A percentile compares a stretch with the other conserved stretches of the same genome.
Conservation (phyloP, 2,113 vertebrate genomes). For the Eurypyga helias region DNA sequence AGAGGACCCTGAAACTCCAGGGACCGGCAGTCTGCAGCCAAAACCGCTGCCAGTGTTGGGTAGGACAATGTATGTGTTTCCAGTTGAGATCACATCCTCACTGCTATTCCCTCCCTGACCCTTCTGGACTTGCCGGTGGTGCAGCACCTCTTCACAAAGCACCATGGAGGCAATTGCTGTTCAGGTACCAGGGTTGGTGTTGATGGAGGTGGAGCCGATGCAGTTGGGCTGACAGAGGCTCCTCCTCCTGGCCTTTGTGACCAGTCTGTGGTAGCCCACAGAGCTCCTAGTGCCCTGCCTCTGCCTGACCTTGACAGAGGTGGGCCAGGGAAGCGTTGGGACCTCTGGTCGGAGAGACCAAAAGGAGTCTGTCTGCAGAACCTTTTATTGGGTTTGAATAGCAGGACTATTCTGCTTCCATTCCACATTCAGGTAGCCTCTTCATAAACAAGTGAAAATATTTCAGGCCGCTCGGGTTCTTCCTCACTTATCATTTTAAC, state of each 20-base stretch:
- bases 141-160: not conserved
- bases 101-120: slow-evolving; percentile 23
- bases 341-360: not conserved
- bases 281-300: not conserved
- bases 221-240: not conserved
- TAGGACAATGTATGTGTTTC: slow-evolving; percentile 48
- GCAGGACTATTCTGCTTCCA: not conserved
- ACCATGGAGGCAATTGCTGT: not conserved
- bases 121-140: not conserved
- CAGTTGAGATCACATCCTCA: slow-evolving; percentile 11
- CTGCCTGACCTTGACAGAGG: not conserved
- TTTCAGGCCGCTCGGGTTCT: not conserved
- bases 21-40: slow-evolving; percentile 6
- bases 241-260: not conserved
- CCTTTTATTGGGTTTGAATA: not conserved
- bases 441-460: not conserved
- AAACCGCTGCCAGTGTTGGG: slow-evolving; percentile 27
- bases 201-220: not conserved
- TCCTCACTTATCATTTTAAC: not conserved
- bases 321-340: not conserved
- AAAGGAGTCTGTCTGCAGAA: not conserved
- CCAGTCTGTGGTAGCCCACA: not conserved
- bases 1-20: slow-evolving; percentile 55
- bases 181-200: not conserved
- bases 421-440: not conserved